Evolutionary conservation across 2,888 invertebrate species (phyloP), one percentile per base, ranked within the genome.

Genomic region (Quadroppia sp.): DNA sequence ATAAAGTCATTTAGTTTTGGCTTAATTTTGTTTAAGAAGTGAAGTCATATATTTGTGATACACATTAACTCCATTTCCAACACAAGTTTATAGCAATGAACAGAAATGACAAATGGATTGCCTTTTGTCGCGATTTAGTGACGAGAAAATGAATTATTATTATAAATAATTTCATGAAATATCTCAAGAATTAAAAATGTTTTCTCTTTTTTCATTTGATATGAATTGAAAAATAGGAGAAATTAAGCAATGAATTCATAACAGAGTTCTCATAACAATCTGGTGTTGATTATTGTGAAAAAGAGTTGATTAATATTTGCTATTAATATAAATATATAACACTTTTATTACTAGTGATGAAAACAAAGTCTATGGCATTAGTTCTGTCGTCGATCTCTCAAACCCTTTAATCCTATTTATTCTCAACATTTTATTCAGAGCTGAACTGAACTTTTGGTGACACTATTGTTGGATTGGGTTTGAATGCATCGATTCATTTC

Each of bases 141-240:
- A 61, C 6, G 61, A 61, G 61, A 61, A 61, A 61, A n/a, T 61
- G 61, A 61, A 61, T 61, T 61, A 61, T 61, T 61, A 61, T 61
- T n/a, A n/a, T n/a, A n/a, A n/a, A n/a, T n/a, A 17, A 32, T 15
- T 61, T 61, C 32, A 2, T 32, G 30, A 61, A 23, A 25, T 61
- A 6, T 2, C 61, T 6, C 32, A 61, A 59, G 17, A 61, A 61
- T 61, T 61, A 32, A 2, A 32, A 32, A n/a, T 1, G 13, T 61
- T 36, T 32, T 53, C 1, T 13, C 25, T 25, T 53, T 23, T 23
- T 23, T 13, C 20, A 48, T 48, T 48, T 20, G 25, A 53, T 25
- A 20, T 20, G 6, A 23, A 9, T 25, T 23, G 23, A 53, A 25
- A 53, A 53, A 25, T 13, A 13, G 13, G 53, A 36, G 11, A 36